Evolutionary conservation across 92 coral and sea anemone species (phyloP), one percentile per base, ranked within the genome.

Genomic region (Porites lobata): DNA sequence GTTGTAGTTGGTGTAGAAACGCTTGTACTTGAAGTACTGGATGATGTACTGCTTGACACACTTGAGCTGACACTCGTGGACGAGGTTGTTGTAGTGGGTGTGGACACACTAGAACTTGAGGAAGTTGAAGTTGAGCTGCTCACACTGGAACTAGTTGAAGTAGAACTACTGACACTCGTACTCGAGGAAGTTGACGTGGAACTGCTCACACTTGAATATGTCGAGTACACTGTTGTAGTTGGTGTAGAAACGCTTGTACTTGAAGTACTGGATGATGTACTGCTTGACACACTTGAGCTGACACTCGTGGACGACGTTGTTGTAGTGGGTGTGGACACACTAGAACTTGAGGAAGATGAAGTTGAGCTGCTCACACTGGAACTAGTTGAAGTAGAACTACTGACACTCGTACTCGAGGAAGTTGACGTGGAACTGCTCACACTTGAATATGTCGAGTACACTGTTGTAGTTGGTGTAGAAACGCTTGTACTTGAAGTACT

Each of bases 291-390:
- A 70, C 75, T 70, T 3, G 20, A 21, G 75, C 20, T 11, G 9
- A 70, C n/a, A 1, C 53, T 21, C 2, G 19, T 70, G 54, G 75
- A 70, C 7, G 75, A 70, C 6, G 75, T 38, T 5, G 75, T 70
- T 43, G 75, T 70, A 3, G 90, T 66, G n/a, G 85, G 13, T 20
- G 86, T 66, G 18, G 79, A 62, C n/a, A 38, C 53, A 69, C 71
- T 38, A 38, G 47, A 38, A 38, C 47, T 38, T 38, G 47, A 3
- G 6, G 47, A 38, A 38, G 47, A 4, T 0, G 47, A 38, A 38
- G 47, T 38, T 38, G 47, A 38, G 47, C 47, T 38, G 47, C 47
- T 38, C 6, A 38, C 47, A 4, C 47, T 38, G 47, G 47, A 38
- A 38, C 47, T 38, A 38, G 6, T 38, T 38, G 47, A 38, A 4